These are phyloP conservation scores for Galaxias olidus DNA, from an alignment of 2,797 vertebrate species.

Conservation along the genomic window DNA sequence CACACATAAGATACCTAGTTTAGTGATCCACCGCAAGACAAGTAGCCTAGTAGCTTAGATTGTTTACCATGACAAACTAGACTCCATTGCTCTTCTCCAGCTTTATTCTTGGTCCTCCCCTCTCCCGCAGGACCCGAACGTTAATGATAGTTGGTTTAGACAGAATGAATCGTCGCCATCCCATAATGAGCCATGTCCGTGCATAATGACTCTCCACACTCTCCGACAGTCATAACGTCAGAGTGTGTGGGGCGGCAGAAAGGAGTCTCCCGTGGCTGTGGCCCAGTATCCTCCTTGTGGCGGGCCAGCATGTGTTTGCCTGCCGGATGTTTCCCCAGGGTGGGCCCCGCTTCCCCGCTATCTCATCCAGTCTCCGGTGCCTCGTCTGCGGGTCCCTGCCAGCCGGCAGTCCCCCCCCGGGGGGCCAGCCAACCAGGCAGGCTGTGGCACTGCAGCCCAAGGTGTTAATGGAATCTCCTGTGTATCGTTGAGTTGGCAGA, in stretches of 20 bases:
- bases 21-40: constrained; percentile 11
- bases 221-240: constrained; percentile 11
- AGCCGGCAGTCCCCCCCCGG: neutral
- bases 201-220: neutral
- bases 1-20: neutral
- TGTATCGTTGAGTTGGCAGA: constrained; percentile 31
- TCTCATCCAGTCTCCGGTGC: constrained; percentile 28
- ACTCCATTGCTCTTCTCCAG: constrained; percentile 45
- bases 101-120: constrained; percentile 43
- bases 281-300: constrained; percentile 13
- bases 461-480: constrained; percentile 43
- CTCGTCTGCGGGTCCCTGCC: constrained; percentile 8
- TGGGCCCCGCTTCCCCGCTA: neutral
- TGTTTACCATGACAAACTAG: constrained; percentile 20
- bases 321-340: neutral
- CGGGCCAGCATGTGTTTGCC: constrained; percentile 14
- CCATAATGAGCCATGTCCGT: constrained; percentile 31
- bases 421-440: constrained; percentile 1
- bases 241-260: neutral
- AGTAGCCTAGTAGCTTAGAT: constrained; percentile 1
- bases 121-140: constrained; percentile 27
- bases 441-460: constrained; percentile 16
- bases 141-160: constrained; percentile 44
- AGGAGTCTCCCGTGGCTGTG: constrained; percentile 8
- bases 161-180: constrained; percentile 41